phyloP scores from a whole-genome alignment of 2,797 vertebrate genomes.

The Hemibagrus guttatus region DNA sequence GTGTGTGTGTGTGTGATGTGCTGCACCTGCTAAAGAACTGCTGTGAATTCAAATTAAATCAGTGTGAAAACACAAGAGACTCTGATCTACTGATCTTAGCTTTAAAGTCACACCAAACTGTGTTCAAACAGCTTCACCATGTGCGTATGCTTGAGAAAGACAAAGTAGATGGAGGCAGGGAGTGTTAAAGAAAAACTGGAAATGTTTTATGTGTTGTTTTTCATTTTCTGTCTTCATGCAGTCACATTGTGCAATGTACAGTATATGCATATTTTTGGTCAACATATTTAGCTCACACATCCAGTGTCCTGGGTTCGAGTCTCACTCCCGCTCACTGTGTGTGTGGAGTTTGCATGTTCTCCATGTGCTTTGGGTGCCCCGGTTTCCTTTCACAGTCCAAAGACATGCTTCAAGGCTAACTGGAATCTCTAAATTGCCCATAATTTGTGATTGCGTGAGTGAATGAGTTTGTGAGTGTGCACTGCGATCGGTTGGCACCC shows the following conservation, averaged over 20 bases:
- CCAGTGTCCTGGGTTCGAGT: no score
- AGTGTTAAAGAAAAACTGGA: not conserved
- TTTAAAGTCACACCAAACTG: constrained; percentile 56
- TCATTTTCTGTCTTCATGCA: not conserved
- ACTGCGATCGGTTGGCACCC: no score
- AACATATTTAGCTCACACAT: not conserved
- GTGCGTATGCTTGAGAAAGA: constrained; percentile 20
- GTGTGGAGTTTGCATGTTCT: no score
- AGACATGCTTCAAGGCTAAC: no score
- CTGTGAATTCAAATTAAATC: constrained; percentile 57
- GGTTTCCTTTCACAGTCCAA: no score
- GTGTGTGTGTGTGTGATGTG: not conserved
- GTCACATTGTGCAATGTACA: not conserved
- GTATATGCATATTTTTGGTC: not conserved
- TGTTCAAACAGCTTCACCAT: constrained; percentile 25
- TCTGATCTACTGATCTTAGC: constrained; percentile 24
- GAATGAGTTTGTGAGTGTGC: no score
- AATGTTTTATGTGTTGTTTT: not conserved
- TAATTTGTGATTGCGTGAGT: no score
- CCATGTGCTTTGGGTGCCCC: no score
- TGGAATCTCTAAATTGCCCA: no score
- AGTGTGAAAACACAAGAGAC: constrained; percentile 45
- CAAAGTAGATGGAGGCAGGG: not conserved
- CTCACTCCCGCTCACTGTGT: no score
- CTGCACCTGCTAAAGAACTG: constrained; percentile 13